These are phyloP conservation scores for Anguilla megastoma DNA, from an alignment of 2,797 vertebrate genomes.

Conservation along the genomic window DNA sequence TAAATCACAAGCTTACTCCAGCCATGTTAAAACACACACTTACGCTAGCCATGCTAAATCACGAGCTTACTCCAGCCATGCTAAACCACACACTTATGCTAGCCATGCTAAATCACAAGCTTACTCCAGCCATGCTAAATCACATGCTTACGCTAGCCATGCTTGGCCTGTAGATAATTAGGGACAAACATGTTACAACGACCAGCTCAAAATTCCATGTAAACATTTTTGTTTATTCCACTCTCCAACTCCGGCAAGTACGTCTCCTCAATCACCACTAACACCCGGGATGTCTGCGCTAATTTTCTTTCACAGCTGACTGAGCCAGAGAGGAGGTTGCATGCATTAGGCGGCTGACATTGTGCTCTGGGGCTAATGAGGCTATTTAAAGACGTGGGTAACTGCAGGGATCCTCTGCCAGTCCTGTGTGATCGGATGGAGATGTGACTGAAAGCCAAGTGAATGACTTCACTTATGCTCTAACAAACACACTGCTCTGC, in stretches of 20 bases:
- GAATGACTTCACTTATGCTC: not conserved
- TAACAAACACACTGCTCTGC: not conserved
- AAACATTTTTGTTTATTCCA: not conserved
- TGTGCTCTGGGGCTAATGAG: slow-evolving; percentile 4
- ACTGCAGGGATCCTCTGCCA: not conserved
- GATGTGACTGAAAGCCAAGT: not conserved
- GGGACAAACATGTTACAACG: not conserved
- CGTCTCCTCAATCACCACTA: not conserved
- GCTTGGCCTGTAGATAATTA: no score
- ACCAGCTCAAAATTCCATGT: not conserved
- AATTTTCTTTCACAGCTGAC: slow-evolving; percentile 14
- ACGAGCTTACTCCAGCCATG: no score
- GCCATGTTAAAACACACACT: not conserved
- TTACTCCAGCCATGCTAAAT: not conserved
- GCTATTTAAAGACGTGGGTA: slow-evolving; percentile 24
- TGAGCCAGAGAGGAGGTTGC: slow-evolving; percentile 18
- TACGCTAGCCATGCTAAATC: no score
- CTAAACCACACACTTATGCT: not conserved
- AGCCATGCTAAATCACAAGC: no score
- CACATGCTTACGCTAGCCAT: no score
- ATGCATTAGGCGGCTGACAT: not conserved
- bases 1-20: no score
- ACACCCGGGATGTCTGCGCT: not conserved
- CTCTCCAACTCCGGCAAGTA: not conserved
- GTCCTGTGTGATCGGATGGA: slow-evolving; percentile 1